Base-by-base conservation (phyloP, 2,113 vertebrate genomes). In the mouse (Mus musculus) region DNA sequence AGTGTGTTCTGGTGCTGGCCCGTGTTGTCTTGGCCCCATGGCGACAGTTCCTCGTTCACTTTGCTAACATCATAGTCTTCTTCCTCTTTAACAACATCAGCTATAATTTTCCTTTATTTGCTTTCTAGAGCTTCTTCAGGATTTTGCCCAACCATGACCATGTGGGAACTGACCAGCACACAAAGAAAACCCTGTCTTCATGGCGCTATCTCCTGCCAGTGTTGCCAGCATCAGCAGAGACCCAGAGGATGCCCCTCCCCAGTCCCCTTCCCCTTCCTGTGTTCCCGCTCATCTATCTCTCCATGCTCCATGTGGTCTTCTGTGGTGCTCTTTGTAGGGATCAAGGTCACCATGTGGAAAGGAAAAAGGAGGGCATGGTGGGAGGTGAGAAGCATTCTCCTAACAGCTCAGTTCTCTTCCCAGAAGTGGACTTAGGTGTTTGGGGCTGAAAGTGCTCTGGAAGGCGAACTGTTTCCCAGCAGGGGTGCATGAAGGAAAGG, bases 21-120 rank as follows among this genome's bases (percentile, higher is more conserved):
- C 49, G 2, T n/a, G 85, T 22, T 67, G 28, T 52, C 59, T 30
- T 7, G 4, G 81, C n/a, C 71, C 75, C 80, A n/a, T 63, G 59
- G 87, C 22, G n/a, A 84, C 49, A 22, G 71, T 20, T 73, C 67
- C 49, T 73, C 91, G 30, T 52, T 88, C n/a, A 49, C 87, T 87
- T 94, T 49, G 24, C 54, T 71, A 82, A 84, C 20, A 84, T 42
- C 14, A 20, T 67, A 11, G n/a, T 78, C 71, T 82, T 91, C 77
- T 93, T 95, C 77, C 59, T 39, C 82, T 77, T 73, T 10, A 59
- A 94, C 17, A 92, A 77, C 75, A 49, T 67, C 52, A 69, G 10
- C 24, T 54, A 16, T 36, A 75, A 33, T 69, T 49, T 26, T 42
- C 26, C 71, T 73, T 19, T 5, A 88, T 90, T 72, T 88, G 78